phyloP scores from a whole-genome alignment of 2,113 vertebrate species.

The Hipposideros armiger region DNA sequence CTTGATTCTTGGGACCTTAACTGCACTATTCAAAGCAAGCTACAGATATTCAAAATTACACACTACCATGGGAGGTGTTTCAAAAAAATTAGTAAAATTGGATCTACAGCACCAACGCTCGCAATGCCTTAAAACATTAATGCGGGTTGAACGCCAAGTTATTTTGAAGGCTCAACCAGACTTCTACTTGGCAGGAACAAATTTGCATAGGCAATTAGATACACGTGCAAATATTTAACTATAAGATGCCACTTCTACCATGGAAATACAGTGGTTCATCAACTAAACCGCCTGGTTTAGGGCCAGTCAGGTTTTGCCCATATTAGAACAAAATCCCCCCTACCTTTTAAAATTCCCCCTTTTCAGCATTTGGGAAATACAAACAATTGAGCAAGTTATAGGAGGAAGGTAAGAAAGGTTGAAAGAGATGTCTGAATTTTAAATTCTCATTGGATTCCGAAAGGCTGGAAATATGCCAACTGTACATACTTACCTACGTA shows the following conservation, averaged over 20 bases:
- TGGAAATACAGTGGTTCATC: slow-evolving; percentile 55
- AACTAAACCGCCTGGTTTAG: slow-evolving; percentile 58
- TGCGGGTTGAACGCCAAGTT: slow-evolving; percentile 68
- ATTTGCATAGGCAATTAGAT: slow-evolving; percentile 67
- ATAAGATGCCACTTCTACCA: neutral
- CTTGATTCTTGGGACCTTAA: neutral
- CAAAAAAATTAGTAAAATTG: slow-evolving; percentile 71
- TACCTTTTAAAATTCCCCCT: neutral
- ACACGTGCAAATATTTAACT: slow-evolving; percentile 77
- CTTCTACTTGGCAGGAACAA: slow-evolving; percentile 61
- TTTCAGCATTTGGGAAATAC: neutral
- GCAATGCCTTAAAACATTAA: slow-evolving; percentile 79
- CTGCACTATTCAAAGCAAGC: slow-evolving; percentile 25
- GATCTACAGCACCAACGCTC: slow-evolving; percentile 63
- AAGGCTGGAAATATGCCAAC: neutral
- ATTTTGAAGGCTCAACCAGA: slow-evolving; percentile 60
- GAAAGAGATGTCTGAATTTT: neutral
- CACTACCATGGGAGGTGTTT: slow-evolving; percentile 56
- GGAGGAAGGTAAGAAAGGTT: neutral
- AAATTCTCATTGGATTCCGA: neutral
- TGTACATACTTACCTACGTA: neutral
- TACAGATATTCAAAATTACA: slow-evolving; percentile 57
- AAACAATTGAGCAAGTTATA: neutral
- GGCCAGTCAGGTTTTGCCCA: slow-evolving; percentile 28
- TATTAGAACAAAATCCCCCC: neutral